Conservation (phyloP, 2,888 invertebrate species). For the Ashinkailepas kermadecensis region DNA sequence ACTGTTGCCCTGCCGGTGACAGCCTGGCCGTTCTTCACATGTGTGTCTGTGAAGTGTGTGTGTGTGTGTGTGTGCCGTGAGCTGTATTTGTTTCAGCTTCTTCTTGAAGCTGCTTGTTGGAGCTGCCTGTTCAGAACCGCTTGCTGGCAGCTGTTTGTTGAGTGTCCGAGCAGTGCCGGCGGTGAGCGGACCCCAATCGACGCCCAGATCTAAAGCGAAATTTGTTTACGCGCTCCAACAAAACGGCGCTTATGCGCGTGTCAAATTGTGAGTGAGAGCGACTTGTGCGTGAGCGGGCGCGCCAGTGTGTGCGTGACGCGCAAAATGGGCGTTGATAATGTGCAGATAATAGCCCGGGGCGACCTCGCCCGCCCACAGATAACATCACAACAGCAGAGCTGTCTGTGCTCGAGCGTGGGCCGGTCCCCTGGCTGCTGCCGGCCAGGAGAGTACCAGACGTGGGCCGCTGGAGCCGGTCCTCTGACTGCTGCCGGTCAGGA, state of each 20-base stretch:
- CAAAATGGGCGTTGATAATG: slow-evolving; percentile 10
- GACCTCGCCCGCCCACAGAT: background rate
- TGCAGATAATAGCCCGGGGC: background rate
- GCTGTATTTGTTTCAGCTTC: no score
- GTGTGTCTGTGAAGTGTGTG: no score
- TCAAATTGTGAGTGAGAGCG: slow-evolving; percentile 10
- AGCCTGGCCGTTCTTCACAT: no score
- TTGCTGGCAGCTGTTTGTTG: background rate
- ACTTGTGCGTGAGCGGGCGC: background rate
- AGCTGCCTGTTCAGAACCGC: no score
- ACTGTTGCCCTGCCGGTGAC: no score
- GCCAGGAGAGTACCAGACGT: no score
- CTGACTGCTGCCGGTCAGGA: no score
- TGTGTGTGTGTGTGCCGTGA: no score
- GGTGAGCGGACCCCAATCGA: background rate
- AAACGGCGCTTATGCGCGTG: slow-evolving; percentile 10
- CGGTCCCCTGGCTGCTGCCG: background rate
- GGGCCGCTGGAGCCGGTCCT: no score
- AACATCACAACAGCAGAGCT: background rate
- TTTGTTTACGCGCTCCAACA: slow-evolving; percentile 15
- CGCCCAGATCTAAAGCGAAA: slow-evolving; percentile 6
- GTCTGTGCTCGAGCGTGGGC: background rate
- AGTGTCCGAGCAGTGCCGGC: background rate
- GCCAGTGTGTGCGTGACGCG: background rate
- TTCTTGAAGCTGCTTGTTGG: no score